Evolutionary conservation across 2,888 invertebrate genomes (phyloP), one percentile per base, ranked within the genome.

Genomic region (Blera fallax): DNA sequence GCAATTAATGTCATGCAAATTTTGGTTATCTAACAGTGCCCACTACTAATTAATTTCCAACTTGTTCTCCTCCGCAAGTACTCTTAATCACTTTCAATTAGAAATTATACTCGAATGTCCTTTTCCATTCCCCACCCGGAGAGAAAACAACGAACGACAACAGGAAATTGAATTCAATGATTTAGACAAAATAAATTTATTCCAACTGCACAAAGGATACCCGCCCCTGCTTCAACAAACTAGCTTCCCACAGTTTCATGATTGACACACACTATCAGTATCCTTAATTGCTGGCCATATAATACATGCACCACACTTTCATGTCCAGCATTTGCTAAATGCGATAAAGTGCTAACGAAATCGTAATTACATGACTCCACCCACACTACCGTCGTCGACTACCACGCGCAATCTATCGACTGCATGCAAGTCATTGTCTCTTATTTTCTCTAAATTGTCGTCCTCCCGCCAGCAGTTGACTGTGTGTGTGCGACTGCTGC

Each of bases 281-380:
- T 62, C 81, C 76, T 76, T 85, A 85, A 85, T 85, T 81, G 67
- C 70, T 32, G 81, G 67, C 50, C 81, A 81, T 84, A 64, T 64
- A 64, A 56, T 29, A 72, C 70, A 76, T 60, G 27, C 21, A 64
- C 24, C 50, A 32, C 70, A 70, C 62, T 54, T 37, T 65, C 37
- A 64, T 37, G 24, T 56, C 18, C 34, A 48, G 32, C 21, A 32
- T 43, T 50, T 8, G 50, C 48, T 43, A 50, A 76, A 45, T 64
- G 65, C 79, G 79, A 79, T 62, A 76, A 77, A 85, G 81, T 77
- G 85, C 81, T 85, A 81, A 81, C 65, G 65, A 77, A 81, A 70
- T 62, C 54, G 76, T 72, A 81, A 81, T 81, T 76, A 81, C 76
- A 76, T 40, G 62, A 62, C 73, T 43, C 43, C n/a, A 32, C 60